Percentiles rank a stretch among this genome's conserved stretches.
These are phyloP conservation scores for Chascanopsetta lugubris DNA, from an alignment of 2,113 vertebrate species.

Conservation along the genomic window DNA sequence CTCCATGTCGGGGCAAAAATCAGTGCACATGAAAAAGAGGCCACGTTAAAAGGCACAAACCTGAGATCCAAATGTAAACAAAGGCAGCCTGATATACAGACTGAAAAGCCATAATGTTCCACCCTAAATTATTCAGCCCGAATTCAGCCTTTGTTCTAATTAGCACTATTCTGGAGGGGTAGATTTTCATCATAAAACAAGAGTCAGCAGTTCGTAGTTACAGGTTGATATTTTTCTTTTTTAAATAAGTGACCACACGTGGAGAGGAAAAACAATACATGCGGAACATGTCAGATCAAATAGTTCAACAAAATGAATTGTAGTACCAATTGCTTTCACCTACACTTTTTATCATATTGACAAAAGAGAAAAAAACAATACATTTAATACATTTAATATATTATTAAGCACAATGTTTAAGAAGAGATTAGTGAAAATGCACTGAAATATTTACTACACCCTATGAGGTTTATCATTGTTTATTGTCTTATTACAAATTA, in stretches of 20 bases:
- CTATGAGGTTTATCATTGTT: no score
- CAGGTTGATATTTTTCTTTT: not conserved
- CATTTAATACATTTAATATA: no score
- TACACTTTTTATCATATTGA: no score
- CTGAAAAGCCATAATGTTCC: slow-evolving; percentile 10
- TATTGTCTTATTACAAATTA: no score
- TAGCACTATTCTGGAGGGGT: slow-evolving; percentile 19
- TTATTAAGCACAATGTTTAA: no score
- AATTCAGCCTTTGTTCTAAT: slow-evolving; percentile 19
- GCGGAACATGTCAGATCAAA: no score
- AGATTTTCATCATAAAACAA: slow-evolving; percentile 15
- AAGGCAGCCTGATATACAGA: slow-evolving; percentile 40
- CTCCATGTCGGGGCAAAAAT: slow-evolving; percentile 56
- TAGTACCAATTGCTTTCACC: no score
- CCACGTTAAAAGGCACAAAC: slow-evolving; percentile 51
- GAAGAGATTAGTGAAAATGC: no score
- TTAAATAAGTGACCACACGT: not conserved
- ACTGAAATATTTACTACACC: no score
- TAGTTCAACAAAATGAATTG: no score
- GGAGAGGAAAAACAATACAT: not conserved
- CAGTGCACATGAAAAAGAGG: slow-evolving; percentile 52
- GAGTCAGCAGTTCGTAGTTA: not conserved
- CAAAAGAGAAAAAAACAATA: no score
- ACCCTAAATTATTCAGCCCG: slow-evolving; percentile 28
- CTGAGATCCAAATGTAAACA: slow-evolving; percentile 50